Conservation (phyloP, 1,140 invertebrate genomes). For the Wiebesia pumilae region DNA sequence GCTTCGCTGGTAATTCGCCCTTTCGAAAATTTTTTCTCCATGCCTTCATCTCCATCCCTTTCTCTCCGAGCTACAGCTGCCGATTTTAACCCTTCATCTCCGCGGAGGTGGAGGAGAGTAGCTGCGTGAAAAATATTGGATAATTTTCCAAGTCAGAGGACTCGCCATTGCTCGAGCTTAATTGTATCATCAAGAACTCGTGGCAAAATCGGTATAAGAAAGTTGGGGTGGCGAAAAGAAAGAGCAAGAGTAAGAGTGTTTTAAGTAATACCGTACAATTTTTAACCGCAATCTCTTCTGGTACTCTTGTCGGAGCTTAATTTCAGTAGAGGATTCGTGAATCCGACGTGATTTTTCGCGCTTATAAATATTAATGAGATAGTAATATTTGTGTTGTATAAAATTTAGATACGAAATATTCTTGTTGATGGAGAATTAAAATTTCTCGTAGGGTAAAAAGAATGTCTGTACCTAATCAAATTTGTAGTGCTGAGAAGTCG, state of each 20-base stretch:
- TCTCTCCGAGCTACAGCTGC: constrained; percentile 17
- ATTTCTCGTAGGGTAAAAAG: not conserved
- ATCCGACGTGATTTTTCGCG: constrained; percentile 40
- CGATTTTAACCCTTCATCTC: constrained; percentile 62
- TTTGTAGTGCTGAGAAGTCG: too few relatives aligned
- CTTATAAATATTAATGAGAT: constrained; percentile 46
- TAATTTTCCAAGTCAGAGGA: constrained; percentile 73
- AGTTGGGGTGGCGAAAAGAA: constrained; percentile 44
- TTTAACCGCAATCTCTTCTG: constrained; percentile 72
- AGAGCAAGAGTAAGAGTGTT: constrained; percentile 41
- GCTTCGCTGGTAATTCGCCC: not conserved
- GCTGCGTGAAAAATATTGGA: constrained; percentile 72
- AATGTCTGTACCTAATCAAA: constrained; percentile 1
- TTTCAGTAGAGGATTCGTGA: constrained; percentile 2
- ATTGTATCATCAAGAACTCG: constrained; percentile 75
- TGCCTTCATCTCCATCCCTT: not conserved
- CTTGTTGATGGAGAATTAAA: constrained; percentile 15
- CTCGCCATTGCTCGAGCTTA: constrained; percentile 66
- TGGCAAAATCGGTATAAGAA: constrained; percentile 60
- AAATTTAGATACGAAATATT: not conserved
- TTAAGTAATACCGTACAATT: constrained; percentile 73
- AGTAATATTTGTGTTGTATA: constrained; percentile 5
- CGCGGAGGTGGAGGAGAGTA: constrained; percentile 1
- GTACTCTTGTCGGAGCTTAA: constrained; percentile 33
- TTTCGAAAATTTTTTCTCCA: constrained; percentile 30